Percentiles rank a stretch among this genome's conserved stretches.
These are phyloP conservation scores for Malurus elegans DNA, from an alignment of 2,113 vertebrate species.

Conservation along the genomic window DNA sequence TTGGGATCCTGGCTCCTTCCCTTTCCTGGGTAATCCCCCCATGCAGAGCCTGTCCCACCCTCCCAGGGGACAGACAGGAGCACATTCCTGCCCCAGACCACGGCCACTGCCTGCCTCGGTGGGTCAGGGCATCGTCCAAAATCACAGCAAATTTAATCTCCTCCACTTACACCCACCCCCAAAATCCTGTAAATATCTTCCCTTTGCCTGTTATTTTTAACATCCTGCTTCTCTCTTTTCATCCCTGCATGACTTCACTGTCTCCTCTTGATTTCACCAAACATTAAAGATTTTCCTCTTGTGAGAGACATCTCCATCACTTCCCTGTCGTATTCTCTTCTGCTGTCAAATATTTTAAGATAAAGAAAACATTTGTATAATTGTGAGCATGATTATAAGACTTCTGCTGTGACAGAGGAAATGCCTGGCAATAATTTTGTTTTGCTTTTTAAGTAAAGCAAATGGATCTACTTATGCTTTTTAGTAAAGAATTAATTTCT, in stretches of 20 bases:
- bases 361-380: not conserved
- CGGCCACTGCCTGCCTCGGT: not conserved
- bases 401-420: not conserved
- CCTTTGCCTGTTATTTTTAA: not conserved
- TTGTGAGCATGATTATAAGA: not conserved
- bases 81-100: not conserved
- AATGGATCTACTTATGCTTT: not conserved
- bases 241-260: not conserved
- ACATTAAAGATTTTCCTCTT: not conserved
- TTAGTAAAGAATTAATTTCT: conserved; percentile 28
- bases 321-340: not conserved
- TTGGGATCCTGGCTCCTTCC: not conserved
- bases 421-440: not conserved
- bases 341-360: not conserved
- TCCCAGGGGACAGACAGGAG: not conserved
- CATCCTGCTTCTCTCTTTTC: not conserved
- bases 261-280: not conserved
- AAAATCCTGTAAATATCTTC: not conserved
- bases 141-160: not conserved
- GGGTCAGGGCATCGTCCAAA: fast-evolving
- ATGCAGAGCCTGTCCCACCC: fast-evolving
- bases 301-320: not conserved
- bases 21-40: not conserved
- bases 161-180: not conserved
- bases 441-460: conserved; percentile 34